These are phyloP conservation scores for Ornithoptera alexandrae DNA, from an alignment of 2,888 invertebrate species.

Conservation along the genomic window DNA sequence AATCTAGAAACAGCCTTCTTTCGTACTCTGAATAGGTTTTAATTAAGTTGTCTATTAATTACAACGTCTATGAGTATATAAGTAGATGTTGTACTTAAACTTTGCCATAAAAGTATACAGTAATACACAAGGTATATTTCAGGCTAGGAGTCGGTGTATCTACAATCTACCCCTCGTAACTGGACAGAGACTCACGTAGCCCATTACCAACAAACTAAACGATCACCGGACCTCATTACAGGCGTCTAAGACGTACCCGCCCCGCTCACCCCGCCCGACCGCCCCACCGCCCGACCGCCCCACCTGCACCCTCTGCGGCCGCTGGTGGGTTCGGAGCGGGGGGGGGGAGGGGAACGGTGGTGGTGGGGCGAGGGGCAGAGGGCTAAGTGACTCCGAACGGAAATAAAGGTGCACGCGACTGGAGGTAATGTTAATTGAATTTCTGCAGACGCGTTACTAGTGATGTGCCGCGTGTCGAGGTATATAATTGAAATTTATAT, in stretches of 20 bases:
- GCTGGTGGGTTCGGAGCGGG: no score
- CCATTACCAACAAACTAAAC: constrained; percentile 78
- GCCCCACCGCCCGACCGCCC: no score
- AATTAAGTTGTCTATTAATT: no score
- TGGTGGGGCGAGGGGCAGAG: constrained; percentile 31
- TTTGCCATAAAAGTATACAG: no score
- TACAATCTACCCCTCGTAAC: constrained; percentile 28
- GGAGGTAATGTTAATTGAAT: constrained; percentile 82
- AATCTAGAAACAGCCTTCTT: no score
- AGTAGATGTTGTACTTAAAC: no score
- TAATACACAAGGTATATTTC: background rate
- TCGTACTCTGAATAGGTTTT: no score
- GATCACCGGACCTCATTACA: constrained; percentile 78
- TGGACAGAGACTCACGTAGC: constrained; percentile 62
- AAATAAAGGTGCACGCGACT: constrained; percentile 81
- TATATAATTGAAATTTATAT: constrained; percentile 17
- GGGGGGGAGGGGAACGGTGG: constrained; percentile 28
- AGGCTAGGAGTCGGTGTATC: constrained; percentile 14
- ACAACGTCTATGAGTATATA: no score
- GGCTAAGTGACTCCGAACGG: constrained; percentile 78
- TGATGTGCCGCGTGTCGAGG: constrained; percentile 42
- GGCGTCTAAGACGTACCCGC: constrained; percentile 53
- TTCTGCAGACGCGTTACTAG: constrained; percentile 74
- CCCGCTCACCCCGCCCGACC: constrained; percentile 36
- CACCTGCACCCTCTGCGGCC: no score